These are phyloP conservation scores for Drosophila nikananu DNA, from an alignment of 1,140 invertebrate species.

Conservation along the genomic window DNA sequence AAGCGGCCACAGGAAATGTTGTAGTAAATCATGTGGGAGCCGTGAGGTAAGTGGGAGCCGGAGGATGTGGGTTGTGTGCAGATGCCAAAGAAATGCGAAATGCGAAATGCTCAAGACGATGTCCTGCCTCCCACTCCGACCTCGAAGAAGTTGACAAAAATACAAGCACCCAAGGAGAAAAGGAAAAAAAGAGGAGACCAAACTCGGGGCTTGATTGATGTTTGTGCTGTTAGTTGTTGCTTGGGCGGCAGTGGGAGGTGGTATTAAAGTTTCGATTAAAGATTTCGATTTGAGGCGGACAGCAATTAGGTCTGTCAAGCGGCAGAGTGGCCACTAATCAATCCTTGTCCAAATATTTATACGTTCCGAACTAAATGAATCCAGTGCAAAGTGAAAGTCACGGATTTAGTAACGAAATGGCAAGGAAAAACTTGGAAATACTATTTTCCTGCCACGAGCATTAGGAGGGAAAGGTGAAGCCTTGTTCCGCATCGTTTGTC, in stretches of 20 bases:
- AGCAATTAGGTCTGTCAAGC: slow-evolving; percentile 64
- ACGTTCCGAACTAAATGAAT: slow-evolving; percentile 27
- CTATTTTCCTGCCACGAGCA: not conserved
- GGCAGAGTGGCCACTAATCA: slow-evolving; percentile 45
- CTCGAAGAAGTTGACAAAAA: slow-evolving; percentile 58
- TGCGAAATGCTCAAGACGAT: slow-evolving; percentile 72
- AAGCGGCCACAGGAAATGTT: slow-evolving; percentile 64
- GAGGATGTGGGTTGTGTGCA: slow-evolving; percentile 55
- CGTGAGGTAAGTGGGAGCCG: slow-evolving; percentile 52
- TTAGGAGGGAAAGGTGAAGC: not conserved
- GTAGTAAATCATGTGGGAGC: slow-evolving; percentile 82
- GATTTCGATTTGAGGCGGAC: slow-evolving; percentile 57
- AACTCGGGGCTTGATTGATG: slow-evolving; percentile 77
- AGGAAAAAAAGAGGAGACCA: slow-evolving; percentile 25
- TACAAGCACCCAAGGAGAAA: slow-evolving; percentile 37
- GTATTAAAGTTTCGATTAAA: slow-evolving; percentile 81
- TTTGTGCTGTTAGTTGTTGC: slow-evolving; percentile 82
- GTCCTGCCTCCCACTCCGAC: slow-evolving; percentile 30
- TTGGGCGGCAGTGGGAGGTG: slow-evolving; percentile 27
- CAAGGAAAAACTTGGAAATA: slow-evolving; percentile 7
- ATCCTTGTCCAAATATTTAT: slow-evolving; percentile 58
- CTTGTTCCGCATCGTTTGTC: not conserved
- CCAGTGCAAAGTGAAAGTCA: slow-evolving; percentile 69
- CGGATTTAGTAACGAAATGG: slow-evolving; percentile 24
- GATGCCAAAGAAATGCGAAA: slow-evolving; percentile 65